Conservation (phyloP, 2,888 invertebrate species). For the Oligia strigilis region DNA sequence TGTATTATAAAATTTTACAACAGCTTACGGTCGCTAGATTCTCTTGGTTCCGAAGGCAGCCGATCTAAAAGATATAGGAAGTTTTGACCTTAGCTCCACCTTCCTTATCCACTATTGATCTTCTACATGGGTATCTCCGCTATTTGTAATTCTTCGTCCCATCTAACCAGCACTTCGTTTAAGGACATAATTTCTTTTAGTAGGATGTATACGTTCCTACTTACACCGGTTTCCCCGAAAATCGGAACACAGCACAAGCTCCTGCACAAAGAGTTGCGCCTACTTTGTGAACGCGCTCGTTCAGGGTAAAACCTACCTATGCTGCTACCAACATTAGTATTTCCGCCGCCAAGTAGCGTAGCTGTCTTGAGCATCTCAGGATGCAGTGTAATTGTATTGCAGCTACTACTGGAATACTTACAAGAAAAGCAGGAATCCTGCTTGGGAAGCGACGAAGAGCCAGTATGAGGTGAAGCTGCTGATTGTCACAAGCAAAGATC, state of each 20-base stretch:
- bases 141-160: conserved; percentile 5
- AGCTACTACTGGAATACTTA: background rate
- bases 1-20: conserved; percentile 12
- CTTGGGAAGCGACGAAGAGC: background rate
- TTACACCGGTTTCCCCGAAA: background rate
- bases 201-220: background rate
- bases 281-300: background rate
- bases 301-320: background rate
- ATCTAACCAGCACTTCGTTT: background rate
- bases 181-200: background rate
- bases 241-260: background rate
- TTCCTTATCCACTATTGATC: background rate
- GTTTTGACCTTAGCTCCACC: background rate
- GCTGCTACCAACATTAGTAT: background rate
- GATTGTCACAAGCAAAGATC: background rate
- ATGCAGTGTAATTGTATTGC: background rate
- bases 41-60: background rate
- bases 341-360: background rate
- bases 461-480: background rate
- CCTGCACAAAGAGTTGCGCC: background rate
- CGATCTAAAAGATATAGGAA: background rate
- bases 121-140: background rate
- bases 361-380: background rate
- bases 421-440: background rate
- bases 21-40: background rate